Base-by-base conservation (phyloP, 64 coral and sea anemone species). In the Pachyseris speciosa region DNA sequence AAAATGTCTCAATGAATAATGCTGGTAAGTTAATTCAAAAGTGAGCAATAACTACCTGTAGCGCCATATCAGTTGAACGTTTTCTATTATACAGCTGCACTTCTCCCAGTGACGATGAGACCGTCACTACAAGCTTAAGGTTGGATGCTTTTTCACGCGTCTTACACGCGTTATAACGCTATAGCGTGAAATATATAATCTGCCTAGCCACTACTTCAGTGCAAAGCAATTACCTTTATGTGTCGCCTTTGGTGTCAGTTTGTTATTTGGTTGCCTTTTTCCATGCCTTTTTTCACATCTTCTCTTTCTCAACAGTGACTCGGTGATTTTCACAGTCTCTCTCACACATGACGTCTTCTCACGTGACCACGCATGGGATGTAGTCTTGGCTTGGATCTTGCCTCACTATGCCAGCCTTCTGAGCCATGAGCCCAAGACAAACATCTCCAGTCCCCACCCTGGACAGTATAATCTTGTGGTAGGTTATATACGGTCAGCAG, bases 401-500 rank as follows among this genome's bases (percentile, higher is more conserved):
- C 77, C 77, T 63, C 7, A 41, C 53, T 81, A 81, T 22, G 53
- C 77, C 9, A 8, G 53, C 9, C 25, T 59, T 13, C 51, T 61
- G 9, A 81, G 51, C 33, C 77, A 81, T 31, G 33, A 24, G 15
- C 77, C 52, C 8, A 5, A 25, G 53, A 81, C 52, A 40, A 81
- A 81, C 6, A 58, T 63, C 51, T 26, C 77, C 33, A 81, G 20
- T 39, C 77, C 77, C 9, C 55, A 81, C 77, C 77, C 53, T 40
- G 77, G 77, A 61, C 52, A 81, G 22, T 61, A 81, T 63, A 5
- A 39, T 19, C 10, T 81, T 61, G n/a, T 25, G 77, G 77, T 81
- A 25, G 20, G 53, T 22, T 15, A 15, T n/a, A n/a, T n/a, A n/a
- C n/a, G n/a, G n/a, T n/a, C n/a, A n/a, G n/a, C n/a, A n/a, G n/a